Percentiles rank a stretch among this genome's conserved stretches.
Evolutionary conservation across 2,888 invertebrate genomes (phyloP).

Genomic region (Ditula angustiorana): DNA sequence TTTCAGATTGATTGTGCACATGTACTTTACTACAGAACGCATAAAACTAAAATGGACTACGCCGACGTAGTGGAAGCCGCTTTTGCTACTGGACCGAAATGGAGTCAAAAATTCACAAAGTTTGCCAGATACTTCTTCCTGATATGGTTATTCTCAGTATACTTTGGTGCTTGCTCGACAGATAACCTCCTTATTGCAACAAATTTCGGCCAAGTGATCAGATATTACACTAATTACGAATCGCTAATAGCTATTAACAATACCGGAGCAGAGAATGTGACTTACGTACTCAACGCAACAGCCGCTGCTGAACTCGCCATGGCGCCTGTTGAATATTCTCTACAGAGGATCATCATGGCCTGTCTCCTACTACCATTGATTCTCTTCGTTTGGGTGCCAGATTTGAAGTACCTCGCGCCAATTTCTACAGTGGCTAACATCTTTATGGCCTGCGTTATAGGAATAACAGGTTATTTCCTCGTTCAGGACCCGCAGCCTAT

Average conservation of each 20-base stretch:
- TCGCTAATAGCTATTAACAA: too few relatives aligned
- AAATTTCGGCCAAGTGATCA: slow-evolving; percentile 38
- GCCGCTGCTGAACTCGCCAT: not conserved
- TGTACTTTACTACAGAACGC: slow-evolving; percentile 10
- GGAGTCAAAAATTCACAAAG: slow-evolving; percentile 28
- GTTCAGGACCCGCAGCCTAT: slow-evolving; percentile 57
- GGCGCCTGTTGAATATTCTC: not conserved
- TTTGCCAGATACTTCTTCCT: slow-evolving; percentile 21
- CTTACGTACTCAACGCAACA: not conserved
- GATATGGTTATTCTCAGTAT: slow-evolving; percentile 37
- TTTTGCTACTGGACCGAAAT: slow-evolving; percentile 88
- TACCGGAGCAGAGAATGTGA: too few relatives aligned
- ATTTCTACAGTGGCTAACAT: slow-evolving; percentile 94
- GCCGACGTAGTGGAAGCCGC: slow-evolving; percentile 89
- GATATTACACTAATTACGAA: slow-evolving; percentile 19
- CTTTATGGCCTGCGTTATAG: slow-evolving; percentile 90
- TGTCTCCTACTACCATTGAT: slow-evolving; percentile 5
- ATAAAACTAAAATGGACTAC: slow-evolving; percentile 62
- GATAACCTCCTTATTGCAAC: slow-evolving; percentile 37
- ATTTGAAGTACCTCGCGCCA: slow-evolving; percentile 90
- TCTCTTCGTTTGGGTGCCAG: slow-evolving; percentile 35
- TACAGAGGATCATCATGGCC: slow-evolving; percentile 2
- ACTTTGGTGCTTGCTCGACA: slow-evolving; percentile 39
- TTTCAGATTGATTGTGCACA: not conserved
- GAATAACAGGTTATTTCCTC: slow-evolving; percentile 92